Evolutionary conservation across 2,888 invertebrate genomes (phyloP).

Genomic region (Busseola fusca): DNA sequence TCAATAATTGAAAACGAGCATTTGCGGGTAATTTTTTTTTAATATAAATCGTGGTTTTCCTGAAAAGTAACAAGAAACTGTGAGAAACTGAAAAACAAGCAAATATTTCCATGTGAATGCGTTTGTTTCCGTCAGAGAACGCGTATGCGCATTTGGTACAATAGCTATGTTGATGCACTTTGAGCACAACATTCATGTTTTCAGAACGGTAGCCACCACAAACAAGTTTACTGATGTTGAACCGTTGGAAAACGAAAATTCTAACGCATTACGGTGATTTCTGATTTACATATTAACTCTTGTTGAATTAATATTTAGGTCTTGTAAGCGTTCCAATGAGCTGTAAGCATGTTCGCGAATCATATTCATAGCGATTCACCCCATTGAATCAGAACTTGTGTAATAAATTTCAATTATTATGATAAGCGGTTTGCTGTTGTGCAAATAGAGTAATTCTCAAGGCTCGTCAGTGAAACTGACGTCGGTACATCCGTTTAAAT

Average conservation of each 20-base stretch:
- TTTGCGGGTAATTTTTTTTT: constrained; percentile 4
- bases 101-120: constrained; percentile 79
- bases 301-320: constrained; percentile 3
- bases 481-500: constrained; percentile 77
- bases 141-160: constrained; percentile 75
- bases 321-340: constrained; percentile 1
- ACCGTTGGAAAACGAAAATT: constrained; percentile 51
- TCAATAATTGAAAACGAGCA: constrained; percentile 22
- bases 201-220: constrained; percentile 75
- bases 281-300: constrained; percentile 4
- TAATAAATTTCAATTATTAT: constrained; percentile 49
- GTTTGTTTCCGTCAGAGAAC: constrained; percentile 78
- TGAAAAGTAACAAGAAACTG: constrained; percentile 64
- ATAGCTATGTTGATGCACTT: constrained; percentile 81
- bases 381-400: constrained; percentile 37
- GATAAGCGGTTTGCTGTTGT: constrained; percentile 63
- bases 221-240: constrained; percentile 66
- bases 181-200: constrained; percentile 81
- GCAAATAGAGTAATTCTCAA: constrained; percentile 76
- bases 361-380: constrained; percentile 35
- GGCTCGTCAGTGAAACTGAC: constrained; percentile 79
- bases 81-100: constrained; percentile 73
- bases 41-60: constrained; percentile 36
- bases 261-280: constrained; percentile 34
- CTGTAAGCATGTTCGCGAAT: constrained; percentile 11